Conservation (phyloP, 2,888 invertebrate species). For the Leucophora obtusa region DNA sequence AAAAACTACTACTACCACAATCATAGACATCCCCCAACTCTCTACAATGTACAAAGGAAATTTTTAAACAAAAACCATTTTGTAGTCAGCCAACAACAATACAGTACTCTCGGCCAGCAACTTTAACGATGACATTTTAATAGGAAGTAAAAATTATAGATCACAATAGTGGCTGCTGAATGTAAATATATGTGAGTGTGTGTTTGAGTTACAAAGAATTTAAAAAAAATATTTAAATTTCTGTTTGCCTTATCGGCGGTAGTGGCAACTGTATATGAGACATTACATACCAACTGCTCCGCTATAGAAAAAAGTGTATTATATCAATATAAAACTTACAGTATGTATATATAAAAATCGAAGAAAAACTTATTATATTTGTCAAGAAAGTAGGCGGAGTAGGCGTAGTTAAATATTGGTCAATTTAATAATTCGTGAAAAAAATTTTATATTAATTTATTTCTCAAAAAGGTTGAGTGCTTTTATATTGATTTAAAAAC, state of each 20-base stretch:
- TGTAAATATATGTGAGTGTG: background rate
- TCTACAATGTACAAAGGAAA: conserved; percentile 44
- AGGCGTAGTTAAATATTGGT: no score
- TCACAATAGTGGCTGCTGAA: conserved; percentile 42
- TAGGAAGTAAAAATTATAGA: conserved; percentile 61
- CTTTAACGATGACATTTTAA: conserved; percentile 62
- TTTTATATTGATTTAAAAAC: no score
- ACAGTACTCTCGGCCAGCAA: conserved; percentile 17
- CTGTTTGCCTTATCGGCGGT: background rate
- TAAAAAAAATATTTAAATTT: background rate
- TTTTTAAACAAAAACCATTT: conserved; percentile 5
- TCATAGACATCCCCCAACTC: conserved; percentile 27
- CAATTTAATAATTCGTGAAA: no score
- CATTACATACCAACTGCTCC: no score
- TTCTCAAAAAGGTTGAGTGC: no score
- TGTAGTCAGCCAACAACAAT: background rate
- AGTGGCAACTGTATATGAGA: background rate
- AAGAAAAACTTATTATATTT: no score
- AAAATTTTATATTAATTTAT: no score
- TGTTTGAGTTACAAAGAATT: background rate
- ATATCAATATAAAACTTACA: no score
- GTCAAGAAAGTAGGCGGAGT: no score
- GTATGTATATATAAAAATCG: no score
- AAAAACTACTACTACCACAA: conserved; percentile 25
- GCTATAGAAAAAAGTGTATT: no score